Base-by-base conservation (phyloP, 1,140 invertebrate species). In the Scaptomyza pallida region DNA sequence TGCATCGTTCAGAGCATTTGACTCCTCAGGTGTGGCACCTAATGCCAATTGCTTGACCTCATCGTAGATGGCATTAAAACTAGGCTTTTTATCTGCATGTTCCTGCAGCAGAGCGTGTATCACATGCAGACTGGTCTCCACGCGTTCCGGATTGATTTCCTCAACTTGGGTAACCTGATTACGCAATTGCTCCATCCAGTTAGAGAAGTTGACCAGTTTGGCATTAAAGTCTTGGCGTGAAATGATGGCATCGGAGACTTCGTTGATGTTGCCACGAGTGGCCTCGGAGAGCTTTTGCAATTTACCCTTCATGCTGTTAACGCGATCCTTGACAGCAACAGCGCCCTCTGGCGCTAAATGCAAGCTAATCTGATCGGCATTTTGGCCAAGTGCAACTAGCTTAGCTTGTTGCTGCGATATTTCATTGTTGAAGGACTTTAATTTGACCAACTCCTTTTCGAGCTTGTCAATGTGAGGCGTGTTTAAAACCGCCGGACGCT, bases 191-290 rank as follows among this genome's bases (percentile, higher is more conserved):
- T 95, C 95, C 91, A 98, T 94, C 96, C 97, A 98, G 51, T 95
- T 95, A 47, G 95, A 94, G 83, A 98, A 97, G 70, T 95, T 95
- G 9, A 94, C 93, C 45, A 98, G 92, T 86, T 96, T 96, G 17
- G 95, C 94, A 76, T 96, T 94, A 73, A 98, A 97, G 89, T 98
- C 97, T 92, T 98, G 96, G 73, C 95, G 92, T 2, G 95, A 93
- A 35, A 97, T 93, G 26, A 97, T 94, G 16, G 95, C 94, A 89
- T 97, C 96, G 4, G 96, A 96, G 0, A 97, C 92, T 37, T 94
- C 93, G 89, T 97, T 97, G 23, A 97, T 95, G 89, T 94, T 94
- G 15, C 94, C 93, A 52, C 96, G 92, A 0, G 96, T 94, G 10
- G 93, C 93, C 75, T 97, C 96, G 3, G 96, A 94, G 0, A 97